Base-by-base conservation (phyloP, 2,888 invertebrate species). In the Drosophila nr. fundita region DNA sequence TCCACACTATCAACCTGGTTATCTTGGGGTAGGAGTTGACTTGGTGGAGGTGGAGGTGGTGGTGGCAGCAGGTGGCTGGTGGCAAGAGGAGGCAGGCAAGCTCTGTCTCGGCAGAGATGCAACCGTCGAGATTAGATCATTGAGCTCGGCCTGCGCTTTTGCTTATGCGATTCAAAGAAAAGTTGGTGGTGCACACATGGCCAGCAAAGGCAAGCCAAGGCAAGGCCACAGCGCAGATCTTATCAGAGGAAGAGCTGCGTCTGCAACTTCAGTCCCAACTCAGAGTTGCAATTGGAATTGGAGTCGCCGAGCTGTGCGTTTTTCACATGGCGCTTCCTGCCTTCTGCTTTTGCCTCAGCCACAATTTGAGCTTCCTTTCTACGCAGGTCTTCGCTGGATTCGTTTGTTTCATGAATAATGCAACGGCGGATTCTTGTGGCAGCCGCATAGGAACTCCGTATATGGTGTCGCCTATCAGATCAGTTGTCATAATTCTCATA, bases 401-500 rank as follows among this genome's bases (percentile, higher is more conserved):
- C 53, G 53, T 54, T 21, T 24, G 29, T 13, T 42, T 89, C 83
- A 90, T 89, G 89, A 89, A 89, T 89, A 83, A 90, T 90, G 83
- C 84, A 90, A 71, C 75, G 58, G 71, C 66, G 75, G 88, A 83
- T 80, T 83, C 82, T 80, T 54, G 24, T 54, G 53, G 55, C 78
- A 83, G 80, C 78, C 86, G 90, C 88, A 88, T 87, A 82, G 84
- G 81, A 80, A 63, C 76, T 83, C 90, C 87, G 78, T 87, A 88
- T 88, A 88, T 88, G 87, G 89, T 78, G 79, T 85, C 80, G 87
- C 79, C 89, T 90, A 89, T 90, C 89, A 88, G 89, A 89, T 89
- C 83, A 85, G 63, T 85, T 89, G 89, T 89, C 88, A 89, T 89
- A 89, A 83, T 88, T 87, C 89, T 89, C 90, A 89, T 90, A 89